These are phyloP conservation scores for Stigmatopora argus DNA, from an alignment of 2,113 vertebrate species.

Conservation along the genomic window DNA sequence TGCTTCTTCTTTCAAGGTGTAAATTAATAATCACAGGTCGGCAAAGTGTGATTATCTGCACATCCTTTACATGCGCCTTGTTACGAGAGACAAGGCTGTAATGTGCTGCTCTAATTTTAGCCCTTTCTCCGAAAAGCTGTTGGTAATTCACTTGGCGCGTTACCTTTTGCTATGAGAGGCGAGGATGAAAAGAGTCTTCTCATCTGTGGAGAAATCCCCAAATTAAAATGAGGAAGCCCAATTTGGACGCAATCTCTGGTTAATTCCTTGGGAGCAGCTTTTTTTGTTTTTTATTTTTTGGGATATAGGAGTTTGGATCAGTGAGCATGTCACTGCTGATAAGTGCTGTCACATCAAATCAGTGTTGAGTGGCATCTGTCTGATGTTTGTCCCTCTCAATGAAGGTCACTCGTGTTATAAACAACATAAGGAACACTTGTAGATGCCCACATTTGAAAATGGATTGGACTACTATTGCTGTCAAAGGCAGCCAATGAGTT, in stretches of 20 bases:
- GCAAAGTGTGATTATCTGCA: conserved; percentile 50
- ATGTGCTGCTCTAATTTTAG: conserved; percentile 39
- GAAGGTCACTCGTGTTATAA: conserved; percentile 31
- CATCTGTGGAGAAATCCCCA: conserved; percentile 15
- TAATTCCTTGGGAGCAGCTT: conserved; percentile 22
- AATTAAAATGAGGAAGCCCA: background rate
- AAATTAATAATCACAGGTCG: conserved; percentile 57
- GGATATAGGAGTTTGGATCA: conserved; percentile 20
- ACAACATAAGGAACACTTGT: background rate
- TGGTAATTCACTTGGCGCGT: conserved; percentile 17
- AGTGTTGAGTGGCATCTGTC: conserved; percentile 21
- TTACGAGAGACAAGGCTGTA: conserved; percentile 28
- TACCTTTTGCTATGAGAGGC: background rate
- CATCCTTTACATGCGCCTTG: conserved; percentile 41
- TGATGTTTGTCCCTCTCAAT: conserved; percentile 27
- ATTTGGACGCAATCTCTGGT: background rate
- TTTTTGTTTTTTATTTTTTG: conserved; percentile 9
- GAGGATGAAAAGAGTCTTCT: conserved; percentile 9
- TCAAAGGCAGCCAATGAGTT: too few relatives aligned
- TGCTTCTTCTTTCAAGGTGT: conserved; percentile 28
- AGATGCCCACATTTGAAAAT: background rate
- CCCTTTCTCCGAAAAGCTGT: conserved; percentile 9
- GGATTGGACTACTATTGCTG: too few relatives aligned
- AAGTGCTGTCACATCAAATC: conserved; percentile 49
- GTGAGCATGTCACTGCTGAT: conserved; percentile 38